Conservation (phyloP, 64 coral and sea anemone genomes). For the Hydrozoanthus tunicans region DNA sequence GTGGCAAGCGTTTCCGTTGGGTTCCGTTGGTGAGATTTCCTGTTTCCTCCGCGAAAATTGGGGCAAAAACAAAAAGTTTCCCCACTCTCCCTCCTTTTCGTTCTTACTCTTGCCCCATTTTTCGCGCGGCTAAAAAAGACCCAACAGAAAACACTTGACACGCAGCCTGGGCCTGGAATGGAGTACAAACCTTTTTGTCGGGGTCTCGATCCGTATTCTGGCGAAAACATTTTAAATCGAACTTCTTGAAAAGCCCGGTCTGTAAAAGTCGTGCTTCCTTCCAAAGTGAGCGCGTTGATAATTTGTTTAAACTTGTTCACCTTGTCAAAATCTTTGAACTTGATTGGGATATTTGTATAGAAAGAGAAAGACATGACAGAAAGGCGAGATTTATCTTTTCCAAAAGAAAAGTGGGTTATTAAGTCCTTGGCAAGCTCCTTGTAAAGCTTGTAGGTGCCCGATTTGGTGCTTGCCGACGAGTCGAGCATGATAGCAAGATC, state of each 20-base stretch:
- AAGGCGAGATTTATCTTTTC: slow-evolving; percentile 26
- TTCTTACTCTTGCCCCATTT: no score
- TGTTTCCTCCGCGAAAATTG: no score
- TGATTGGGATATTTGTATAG: neutral
- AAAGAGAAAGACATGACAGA: slow-evolving; percentile 47
- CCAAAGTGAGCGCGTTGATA: neutral
- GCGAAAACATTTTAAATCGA: slow-evolving; percentile 24
- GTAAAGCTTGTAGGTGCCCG: neutral
- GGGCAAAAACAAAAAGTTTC: no score
- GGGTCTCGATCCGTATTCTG: slow-evolving; percentile 49
- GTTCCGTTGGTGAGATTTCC: no score
- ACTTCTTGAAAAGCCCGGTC: neutral
- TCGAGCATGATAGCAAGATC: slow-evolving; percentile 22
- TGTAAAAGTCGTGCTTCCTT: neutral
- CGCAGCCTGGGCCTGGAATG: no score
- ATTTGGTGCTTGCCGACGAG: neutral
- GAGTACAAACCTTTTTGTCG: slow-evolving; percentile 32
- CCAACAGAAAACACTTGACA: no score
- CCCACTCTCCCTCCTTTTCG: no score
- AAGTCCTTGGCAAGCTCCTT: neutral
- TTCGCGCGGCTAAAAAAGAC: no score
- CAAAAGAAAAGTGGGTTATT: neutral
- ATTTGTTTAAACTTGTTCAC: neutral
- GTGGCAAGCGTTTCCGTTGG: no score
- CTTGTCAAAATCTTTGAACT: slow-evolving; percentile 44